Evolutionary conservation across 2,797 vertebrate species (phyloP), one percentile per base, ranked within the genome.

Genomic region (Thripadectes ignobilis): DNA sequence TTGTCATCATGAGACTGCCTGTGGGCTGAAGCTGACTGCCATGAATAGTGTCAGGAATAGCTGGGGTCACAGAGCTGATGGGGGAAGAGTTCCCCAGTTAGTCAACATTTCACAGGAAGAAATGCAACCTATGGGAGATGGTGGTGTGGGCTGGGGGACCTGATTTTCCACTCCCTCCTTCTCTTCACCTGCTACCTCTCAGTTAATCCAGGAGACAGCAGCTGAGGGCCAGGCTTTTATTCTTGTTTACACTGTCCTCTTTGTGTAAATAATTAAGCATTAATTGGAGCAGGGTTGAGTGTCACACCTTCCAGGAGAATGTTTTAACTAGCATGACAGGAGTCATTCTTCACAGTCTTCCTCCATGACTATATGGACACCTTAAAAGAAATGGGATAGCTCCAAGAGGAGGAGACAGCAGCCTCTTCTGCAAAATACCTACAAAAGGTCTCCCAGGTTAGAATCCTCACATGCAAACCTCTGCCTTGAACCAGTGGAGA

Each of bases 271-370:
- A 95, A 78, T 90, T 79, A 91, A 91, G 22, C 65, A 80, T 67
- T 88, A 93, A 94, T 72, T 94, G 65, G 65, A 92, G 45, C 54
- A 77, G 41, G 20, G n/a, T 29, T 95, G 84, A 89, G 29, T 88
- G 91, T 95, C 95, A 94, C 94, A 72, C 91, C 91, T 95, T 68
- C n/a, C 68, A 93, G 75, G 72, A 92, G 93, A 96, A 93, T 89
- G 65, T 77, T 89, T 93, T 96, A 91, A 96, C 67, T 78, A 88
- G 77, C 78, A 66, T 74, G 65, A 77, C 78, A 74, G 54, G 38
- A 89, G 52, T 94, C 91, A 94, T 93, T 92, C 81, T 94, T 94
- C 61, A 83, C 84, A 68, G 84, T 89, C 88, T 80, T 96, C 57
- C 52, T 77, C 54, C 22, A 38, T 92, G 93, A 94, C 52, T 89